phyloP scores from a whole-genome alignment of 2,113 vertebrate genomes.

The Varanus komodoensis region DNA sequence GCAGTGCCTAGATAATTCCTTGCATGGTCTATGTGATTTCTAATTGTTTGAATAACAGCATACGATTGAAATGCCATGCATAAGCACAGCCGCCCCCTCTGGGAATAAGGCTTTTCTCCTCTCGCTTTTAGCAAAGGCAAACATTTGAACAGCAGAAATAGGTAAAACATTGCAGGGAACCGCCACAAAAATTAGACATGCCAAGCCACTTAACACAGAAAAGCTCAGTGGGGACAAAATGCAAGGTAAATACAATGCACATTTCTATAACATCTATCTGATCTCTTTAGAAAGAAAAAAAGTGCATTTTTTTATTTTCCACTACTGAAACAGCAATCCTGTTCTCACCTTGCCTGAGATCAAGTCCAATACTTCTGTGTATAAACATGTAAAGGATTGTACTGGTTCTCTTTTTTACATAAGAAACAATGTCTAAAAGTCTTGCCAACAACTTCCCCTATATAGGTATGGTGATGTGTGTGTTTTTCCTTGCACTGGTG shows the following conservation, averaged over 20 bases:
- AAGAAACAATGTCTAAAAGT: slow-evolving; percentile 61
- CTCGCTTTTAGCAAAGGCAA: slow-evolving; percentile 64
- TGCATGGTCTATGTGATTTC: slow-evolving; percentile 59
- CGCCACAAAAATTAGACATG: slow-evolving; percentile 17
- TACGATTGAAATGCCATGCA: slow-evolving; percentile 63
- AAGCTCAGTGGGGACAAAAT: slow-evolving; percentile 49
- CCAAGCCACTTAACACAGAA: slow-evolving; percentile 29
- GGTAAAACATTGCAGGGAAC: slow-evolving; percentile 58
- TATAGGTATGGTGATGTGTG: slow-evolving; percentile 46
- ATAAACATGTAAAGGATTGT: not conserved
- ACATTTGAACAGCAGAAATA: slow-evolving; percentile 61
- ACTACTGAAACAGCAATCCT: slow-evolving; percentile 49
- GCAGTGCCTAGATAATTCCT: slow-evolving; percentile 53
- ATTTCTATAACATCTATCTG: slow-evolving; percentile 52
- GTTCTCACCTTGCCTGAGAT: not conserved
- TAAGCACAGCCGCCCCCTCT: slow-evolving; percentile 53
- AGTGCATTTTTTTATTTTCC: slow-evolving; percentile 46
- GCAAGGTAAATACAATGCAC: slow-evolving; percentile 52
- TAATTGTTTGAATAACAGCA: slow-evolving; percentile 70
- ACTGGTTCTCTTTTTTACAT: slow-evolving; percentile 57
- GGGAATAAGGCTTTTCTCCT: slow-evolving; percentile 63
- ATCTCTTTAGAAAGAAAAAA: slow-evolving; percentile 29
- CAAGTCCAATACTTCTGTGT: not conserved
- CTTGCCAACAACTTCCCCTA: slow-evolving; percentile 62
- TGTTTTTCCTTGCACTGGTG: not conserved